Conservation (phyloP, 1,140 invertebrate species). For the Antheraea mylitta region DNA sequence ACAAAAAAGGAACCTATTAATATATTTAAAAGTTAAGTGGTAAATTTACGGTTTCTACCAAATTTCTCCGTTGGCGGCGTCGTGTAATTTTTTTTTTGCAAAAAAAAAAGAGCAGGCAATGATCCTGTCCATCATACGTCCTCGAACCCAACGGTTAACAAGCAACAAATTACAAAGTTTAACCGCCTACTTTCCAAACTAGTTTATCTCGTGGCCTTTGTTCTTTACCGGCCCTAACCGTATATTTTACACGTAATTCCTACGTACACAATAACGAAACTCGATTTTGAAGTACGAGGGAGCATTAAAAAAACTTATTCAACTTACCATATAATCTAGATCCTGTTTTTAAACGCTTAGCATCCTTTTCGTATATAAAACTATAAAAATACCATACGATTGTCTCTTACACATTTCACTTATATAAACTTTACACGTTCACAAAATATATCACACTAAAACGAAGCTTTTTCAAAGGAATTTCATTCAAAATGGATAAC, state of each 20-base stretch:
- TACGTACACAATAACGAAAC: background rate
- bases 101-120: slow-evolving; percentile 29
- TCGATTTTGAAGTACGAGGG: background rate
- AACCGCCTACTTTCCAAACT: slow-evolving; percentile 41
- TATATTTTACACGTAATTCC: background rate
- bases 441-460: slow-evolving; percentile 11
- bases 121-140: slow-evolving; percentile 20
- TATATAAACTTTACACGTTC: slow-evolving; percentile 16
- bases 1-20: too few relatives aligned
- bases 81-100: slow-evolving; percentile 20
- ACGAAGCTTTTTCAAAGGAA: background rate
- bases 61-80: background rate
- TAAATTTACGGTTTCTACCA: background rate
- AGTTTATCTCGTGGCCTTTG: slow-evolving; percentile 41
- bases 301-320: slow-evolving; percentile 5
- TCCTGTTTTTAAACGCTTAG: slow-evolving; percentile 41
- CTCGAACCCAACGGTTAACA: slow-evolving; percentile 21
- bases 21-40: too few relatives aligned
- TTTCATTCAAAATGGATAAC: slow-evolving; percentile 20
- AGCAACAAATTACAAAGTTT: slow-evolving; percentile 32
- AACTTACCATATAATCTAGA: slow-evolving; percentile 46
- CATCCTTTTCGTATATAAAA: slow-evolving; percentile 44
- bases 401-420: slow-evolving; percentile 34
- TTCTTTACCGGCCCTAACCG: slow-evolving; percentile 29
- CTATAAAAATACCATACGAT: slow-evolving; percentile 36